phyloP scores from a whole-genome alignment of 2,113 vertebrate genomes.

The Nanger granti region DNA sequence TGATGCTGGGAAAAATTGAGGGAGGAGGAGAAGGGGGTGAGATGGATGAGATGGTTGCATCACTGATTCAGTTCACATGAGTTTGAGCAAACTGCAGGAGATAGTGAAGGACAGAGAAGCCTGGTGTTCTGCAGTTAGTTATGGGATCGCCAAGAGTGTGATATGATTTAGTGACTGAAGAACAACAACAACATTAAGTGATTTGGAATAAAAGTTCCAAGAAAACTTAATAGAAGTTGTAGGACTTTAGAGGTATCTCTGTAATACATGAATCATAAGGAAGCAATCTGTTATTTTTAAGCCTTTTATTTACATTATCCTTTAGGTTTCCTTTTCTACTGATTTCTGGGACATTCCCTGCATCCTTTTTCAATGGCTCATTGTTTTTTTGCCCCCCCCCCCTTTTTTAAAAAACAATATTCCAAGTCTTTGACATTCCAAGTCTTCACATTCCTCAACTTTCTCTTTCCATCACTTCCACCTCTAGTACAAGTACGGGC shows the following conservation, averaged over 20 bases:
- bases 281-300: background rate
- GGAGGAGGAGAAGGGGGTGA: background rate
- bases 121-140: background rate
- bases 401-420: background rate
- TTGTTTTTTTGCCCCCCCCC: background rate
- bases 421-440: background rate
- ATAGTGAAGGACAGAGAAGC: background rate
- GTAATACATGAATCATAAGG: background rate
- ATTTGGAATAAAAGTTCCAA: background rate
- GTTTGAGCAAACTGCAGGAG: background rate
- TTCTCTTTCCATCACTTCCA: background rate
- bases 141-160: background rate
- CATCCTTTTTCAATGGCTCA: background rate
- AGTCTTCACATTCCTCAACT: background rate
- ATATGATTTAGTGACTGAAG: background rate
- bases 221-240: background rate
- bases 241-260: background rate
- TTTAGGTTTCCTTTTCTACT: slow-evolving; percentile 17
- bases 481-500: background rate
- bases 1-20: background rate
- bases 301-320: background rate
- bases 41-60: background rate
- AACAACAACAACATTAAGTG: background rate
- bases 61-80: background rate
- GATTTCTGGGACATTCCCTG: background rate